Conservation (phyloP, 2,797 vertebrate species). For the Echiichthys vipera region DNA sequence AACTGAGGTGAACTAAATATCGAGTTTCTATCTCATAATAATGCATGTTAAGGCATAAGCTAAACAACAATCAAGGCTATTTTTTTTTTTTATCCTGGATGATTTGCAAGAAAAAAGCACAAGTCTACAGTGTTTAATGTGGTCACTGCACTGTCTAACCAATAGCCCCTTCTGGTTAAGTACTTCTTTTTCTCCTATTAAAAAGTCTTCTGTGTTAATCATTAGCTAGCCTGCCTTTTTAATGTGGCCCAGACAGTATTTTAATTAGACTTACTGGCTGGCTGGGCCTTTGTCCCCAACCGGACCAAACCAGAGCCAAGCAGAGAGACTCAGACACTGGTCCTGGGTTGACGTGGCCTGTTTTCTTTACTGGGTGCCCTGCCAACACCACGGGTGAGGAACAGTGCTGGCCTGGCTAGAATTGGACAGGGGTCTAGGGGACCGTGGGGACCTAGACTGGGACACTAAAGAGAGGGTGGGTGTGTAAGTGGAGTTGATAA, state of each 20-base stretch:
- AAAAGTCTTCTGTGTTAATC: conserved; percentile 74
- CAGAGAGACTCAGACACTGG: conserved; percentile 61
- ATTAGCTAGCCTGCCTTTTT: conserved; percentile 74
- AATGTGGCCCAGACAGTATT: conserved; percentile 79
- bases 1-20: neutral
- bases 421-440: conserved; percentile 49
- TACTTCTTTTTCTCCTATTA: conserved; percentile 57
- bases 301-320: conserved; percentile 78
- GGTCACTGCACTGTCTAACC: conserved; percentile 22
- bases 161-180: conserved; percentile 39
- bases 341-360: conserved; percentile 63
- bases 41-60: neutral
- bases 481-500: conserved; percentile 66
- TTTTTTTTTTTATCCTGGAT: conserved; percentile 15
- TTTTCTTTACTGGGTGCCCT: conserved; percentile 73
- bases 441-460: conserved; percentile 51
- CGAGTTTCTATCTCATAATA: neutral
- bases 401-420: conserved; percentile 46
- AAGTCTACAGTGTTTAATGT: conserved; percentile 3
- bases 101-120: conserved; percentile 7
- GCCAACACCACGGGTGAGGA: conserved; percentile 73
- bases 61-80: neutral
- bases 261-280: conserved; percentile 78
- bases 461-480: conserved; percentile 34
- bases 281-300: conserved; percentile 75